These are phyloP conservation scores for Morbakka virulenta DNA, from an alignment of 30 jellyfish, hydroid and myxozoan genomes.

Conservation along the genomic window DNA sequence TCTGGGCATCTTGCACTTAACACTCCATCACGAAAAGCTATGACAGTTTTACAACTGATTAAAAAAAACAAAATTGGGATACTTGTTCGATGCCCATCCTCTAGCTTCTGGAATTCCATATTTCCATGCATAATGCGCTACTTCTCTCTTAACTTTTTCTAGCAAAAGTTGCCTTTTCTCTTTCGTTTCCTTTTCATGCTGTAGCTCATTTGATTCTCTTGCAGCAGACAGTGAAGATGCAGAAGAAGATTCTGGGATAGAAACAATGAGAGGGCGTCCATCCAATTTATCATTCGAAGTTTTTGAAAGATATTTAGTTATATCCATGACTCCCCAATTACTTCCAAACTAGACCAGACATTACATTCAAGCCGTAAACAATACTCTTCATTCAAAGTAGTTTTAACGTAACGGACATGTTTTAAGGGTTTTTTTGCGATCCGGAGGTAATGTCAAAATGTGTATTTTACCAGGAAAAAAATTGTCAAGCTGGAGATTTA, in stretches of 20 bases:
- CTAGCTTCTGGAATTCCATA: constrained; percentile 56
- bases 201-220: constrained; percentile 21
- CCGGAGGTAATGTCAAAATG: no score
- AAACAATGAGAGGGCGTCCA: constrained; percentile 41
- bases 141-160: constrained; percentile 21
- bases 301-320: background rate
- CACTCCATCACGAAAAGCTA: no score
- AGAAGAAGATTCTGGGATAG: constrained; percentile 35
- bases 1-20: no score
- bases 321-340: constrained; percentile 7
- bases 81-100: constrained; percentile 42
- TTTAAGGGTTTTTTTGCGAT: no score
- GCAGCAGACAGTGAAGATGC: constrained; percentile 26
- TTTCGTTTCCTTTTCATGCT: constrained; percentile 8
- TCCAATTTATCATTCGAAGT: constrained; percentile 21
- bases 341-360: no score
- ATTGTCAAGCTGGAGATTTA: no score
- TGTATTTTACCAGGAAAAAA: background rate
- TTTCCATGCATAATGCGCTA: constrained; percentile 40
- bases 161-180: constrained; percentile 42
- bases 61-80: constrained; percentile 21
- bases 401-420: no score
- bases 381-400: no score
- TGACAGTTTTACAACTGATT: no score
- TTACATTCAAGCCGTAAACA: no score